These are phyloP conservation scores for Paramisgurnus dabryanus DNA, from an alignment of 2,113 vertebrate genomes.

Conservation along the genomic window DNA sequence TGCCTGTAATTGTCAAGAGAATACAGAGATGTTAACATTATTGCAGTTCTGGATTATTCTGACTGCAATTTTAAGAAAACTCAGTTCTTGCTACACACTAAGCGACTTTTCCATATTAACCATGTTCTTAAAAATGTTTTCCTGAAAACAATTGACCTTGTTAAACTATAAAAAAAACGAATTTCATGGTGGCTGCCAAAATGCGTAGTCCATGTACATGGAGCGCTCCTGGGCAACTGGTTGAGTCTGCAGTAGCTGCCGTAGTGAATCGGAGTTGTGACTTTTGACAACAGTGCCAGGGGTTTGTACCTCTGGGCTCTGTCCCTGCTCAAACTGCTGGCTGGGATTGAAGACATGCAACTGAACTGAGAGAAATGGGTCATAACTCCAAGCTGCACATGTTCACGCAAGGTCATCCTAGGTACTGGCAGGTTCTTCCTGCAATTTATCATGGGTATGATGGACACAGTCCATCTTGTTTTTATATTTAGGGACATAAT, in stretches of 20 bases:
- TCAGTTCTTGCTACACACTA: not conserved
- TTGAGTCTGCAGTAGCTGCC: constrained; percentile 53
- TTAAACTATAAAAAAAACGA: not conserved
- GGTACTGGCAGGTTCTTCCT: constrained; percentile 60
- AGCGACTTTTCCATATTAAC: not conserved
- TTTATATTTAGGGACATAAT: not conserved
- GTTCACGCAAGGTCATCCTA: constrained; percentile 60
- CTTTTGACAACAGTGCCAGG: constrained; percentile 64
- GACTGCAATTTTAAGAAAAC: not conserved
- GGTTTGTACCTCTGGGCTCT: constrained; percentile 63
- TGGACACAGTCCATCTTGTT: not conserved
- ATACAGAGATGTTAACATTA: not conserved
- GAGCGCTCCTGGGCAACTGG: constrained; percentile 33
- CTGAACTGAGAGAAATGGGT: constrained; percentile 72
- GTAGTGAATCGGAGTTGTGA: constrained; percentile 44
- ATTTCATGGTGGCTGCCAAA: constrained; percentile 5
- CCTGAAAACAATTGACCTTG: constrained; percentile 27
- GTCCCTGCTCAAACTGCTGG: constrained; percentile 63
- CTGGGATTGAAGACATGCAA: constrained; percentile 62
- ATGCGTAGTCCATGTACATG: not conserved
- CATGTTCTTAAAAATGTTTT: not conserved
- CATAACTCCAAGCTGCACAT: constrained; percentile 61
- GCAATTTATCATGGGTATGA: not conserved
- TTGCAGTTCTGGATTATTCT: not conserved
- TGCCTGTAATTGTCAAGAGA: not conserved